Conservation (phyloP, 2,888 invertebrate species). For the Holacanthella duospinosa region DNA sequence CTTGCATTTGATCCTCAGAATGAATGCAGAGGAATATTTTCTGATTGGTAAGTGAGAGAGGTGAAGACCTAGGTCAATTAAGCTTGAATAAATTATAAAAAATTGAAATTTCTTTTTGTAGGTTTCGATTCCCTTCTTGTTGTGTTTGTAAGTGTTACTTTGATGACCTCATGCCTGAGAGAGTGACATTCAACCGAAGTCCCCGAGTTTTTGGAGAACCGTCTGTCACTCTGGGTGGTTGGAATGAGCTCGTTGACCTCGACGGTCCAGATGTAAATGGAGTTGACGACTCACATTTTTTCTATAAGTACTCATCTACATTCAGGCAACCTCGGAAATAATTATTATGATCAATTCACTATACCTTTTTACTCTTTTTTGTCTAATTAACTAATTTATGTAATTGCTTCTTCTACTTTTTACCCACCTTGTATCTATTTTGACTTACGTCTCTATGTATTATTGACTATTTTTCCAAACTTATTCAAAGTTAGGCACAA, state of each 20-base stretch:
- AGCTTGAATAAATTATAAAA: too few species aligned
- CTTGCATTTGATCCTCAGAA: constrained; percentile 85
- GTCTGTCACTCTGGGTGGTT: neutral
- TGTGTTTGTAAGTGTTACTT: constrained; percentile 58
- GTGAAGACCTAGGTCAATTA: too few species aligned
- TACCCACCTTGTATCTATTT: too few species aligned
- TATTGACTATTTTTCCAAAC: too few species aligned
- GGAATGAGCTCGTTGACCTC: neutral
- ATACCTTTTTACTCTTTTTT: neutral
- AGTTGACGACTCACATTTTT: constrained; percentile 32
- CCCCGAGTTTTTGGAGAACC: constrained; percentile 10
- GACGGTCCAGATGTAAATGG: constrained; percentile 32
- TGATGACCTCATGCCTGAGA: constrained; percentile 11
- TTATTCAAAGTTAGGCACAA: too few species aligned
- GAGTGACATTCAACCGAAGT: constrained; percentile 20
- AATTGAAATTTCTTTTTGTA: neutral
- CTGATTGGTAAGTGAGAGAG: constrained; percentile 60
- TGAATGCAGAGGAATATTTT: constrained; percentile 85
- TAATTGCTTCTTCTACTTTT: too few species aligned
- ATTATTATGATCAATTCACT: too few species aligned
- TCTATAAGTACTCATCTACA: constrained; percentile 23
- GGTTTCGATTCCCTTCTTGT: constrained; percentile 48
- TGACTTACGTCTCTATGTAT: too few species aligned
- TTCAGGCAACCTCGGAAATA: constrained; percentile 16
- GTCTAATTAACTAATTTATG: too few species aligned